These are phyloP conservation scores for Plemyria rubiginata DNA, from an alignment of 2,888 invertebrate genomes.

Conservation along the genomic window DNA sequence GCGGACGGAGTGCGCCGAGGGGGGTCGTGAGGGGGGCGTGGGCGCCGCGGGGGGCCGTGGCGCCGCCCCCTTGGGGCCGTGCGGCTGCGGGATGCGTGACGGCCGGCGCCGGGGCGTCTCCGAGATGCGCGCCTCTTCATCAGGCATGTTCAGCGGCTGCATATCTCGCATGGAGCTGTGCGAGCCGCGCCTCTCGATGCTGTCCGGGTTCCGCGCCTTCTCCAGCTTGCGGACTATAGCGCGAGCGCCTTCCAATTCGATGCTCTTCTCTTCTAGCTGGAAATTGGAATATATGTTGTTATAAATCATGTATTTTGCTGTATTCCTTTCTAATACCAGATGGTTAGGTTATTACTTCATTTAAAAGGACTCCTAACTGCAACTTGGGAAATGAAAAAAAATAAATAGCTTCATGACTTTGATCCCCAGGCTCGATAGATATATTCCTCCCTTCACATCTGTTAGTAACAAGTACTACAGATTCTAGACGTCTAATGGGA, in stretches of 20 bases:
- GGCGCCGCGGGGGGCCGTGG: slow-evolving; percentile 71
- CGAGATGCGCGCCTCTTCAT: slow-evolving; percentile 85
- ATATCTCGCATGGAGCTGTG: slow-evolving; percentile 73
- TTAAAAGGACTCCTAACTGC: too few relatives aligned
- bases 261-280: slow-evolving; percentile 92
- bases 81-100: slow-evolving; percentile 88
- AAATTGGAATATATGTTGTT: slow-evolving; percentile 31
- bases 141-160: slow-evolving; percentile 75
- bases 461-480: too few relatives aligned
- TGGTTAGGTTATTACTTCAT: too few relatives aligned
- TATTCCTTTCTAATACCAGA: too few relatives aligned
- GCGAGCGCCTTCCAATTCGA: slow-evolving; percentile 92
- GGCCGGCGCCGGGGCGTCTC: slow-evolving; percentile 77
- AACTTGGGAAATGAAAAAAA: too few relatives aligned
- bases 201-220: slow-evolving; percentile 73
- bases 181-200: slow-evolving; percentile 44
- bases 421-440: too few relatives aligned
- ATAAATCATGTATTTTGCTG: too few relatives aligned
- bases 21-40: slow-evolving; percentile 48
- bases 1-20: slow-evolving; percentile 52
- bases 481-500: too few relatives aligned
- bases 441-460: too few relatives aligned
- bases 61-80: slow-evolving; percentile 82
- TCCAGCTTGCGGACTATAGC: slow-evolving; percentile 91
- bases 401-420: too few relatives aligned